Evolutionary conservation across 2,113 vertebrate species (phyloP).

Genomic region (Macrotus californicus): DNA sequence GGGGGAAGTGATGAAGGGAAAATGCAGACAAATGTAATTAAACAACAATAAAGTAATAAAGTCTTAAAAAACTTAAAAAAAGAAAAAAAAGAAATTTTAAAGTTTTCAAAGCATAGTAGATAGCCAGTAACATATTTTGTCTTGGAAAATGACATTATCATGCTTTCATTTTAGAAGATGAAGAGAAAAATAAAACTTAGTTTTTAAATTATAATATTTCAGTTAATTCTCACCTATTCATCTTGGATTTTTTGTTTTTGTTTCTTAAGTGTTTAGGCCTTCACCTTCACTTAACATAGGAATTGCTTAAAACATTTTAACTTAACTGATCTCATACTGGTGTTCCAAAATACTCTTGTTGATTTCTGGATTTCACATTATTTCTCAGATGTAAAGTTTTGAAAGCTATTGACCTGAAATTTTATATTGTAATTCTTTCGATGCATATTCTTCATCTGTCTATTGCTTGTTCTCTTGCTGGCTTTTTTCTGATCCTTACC

Average conservation of each 20-base stretch:
- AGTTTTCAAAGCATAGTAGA: not conserved
- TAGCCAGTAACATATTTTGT: not conserved
- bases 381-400: not conserved
- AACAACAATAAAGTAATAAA: too few species aligned
- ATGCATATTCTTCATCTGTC: not conserved
- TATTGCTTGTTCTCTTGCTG: not conserved
- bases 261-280: not conserved
- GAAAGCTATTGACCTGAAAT: not conserved
- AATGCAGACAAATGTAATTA: too few species aligned
- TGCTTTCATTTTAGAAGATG: slow-evolving; percentile 8
- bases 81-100: not conserved
- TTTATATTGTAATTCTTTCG: not conserved
- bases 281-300: not conserved
- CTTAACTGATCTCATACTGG: not conserved
- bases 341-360: not conserved
- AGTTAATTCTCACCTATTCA: not conserved
- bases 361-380: not conserved
- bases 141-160: not conserved
- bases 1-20: too few species aligned
- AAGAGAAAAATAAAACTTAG: not conserved
- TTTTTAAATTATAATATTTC: not conserved
- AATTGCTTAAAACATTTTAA: not conserved
- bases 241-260: not conserved
- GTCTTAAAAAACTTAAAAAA: too few species aligned
- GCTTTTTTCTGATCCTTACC: not conserved